Base-by-base conservation (phyloP, 2,113 vertebrate species). In the Australoheros scitulus region DNA sequence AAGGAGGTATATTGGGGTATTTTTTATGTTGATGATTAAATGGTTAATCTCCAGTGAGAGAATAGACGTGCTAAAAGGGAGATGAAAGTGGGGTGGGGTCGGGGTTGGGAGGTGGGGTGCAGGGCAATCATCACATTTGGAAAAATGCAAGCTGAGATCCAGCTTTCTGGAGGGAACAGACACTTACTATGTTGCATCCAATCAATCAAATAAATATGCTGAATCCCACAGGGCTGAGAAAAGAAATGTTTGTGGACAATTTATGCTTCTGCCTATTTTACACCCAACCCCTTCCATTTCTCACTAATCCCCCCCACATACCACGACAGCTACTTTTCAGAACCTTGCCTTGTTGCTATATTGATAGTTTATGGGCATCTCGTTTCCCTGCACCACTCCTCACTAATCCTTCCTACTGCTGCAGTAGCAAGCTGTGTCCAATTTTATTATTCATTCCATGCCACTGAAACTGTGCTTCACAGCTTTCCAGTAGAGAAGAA, bases 321-420 rank as follows among this genome's bases (percentile, higher is more conserved):
- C 26, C 52, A 20, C 18, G 24, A 36, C 70, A 82, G 82, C 61
- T 82, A 79, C 47, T 79, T 60, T 61, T 78, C 22, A 78, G 57
- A 82, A 70, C 22, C 24, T 50, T 29, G 74, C 32, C 79, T 68
- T 90, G 84, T 85, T 52, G 57, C 83, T 77, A 36, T 83, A 86
- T 81, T 82, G 82, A 81, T 74, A 77, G 79, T 90, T 94, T 89
- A 89, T 80, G 80, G 76, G 79, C 79, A 90, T 83, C 79, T 88
- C 18, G 83, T 91, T 88, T 92, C 56, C 75, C 22, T 50, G 36
- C 72, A n/a, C 64, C 61, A 26, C 70, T 78, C 41, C 17, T 75
- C 32, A 41, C 24, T 68, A 52, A 85, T 68, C 83, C 83, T 60
- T 68, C 77, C 68, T 26, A 58, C 78, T 77, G 60, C 84, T 85